phyloP scores from a whole-genome alignment of 2,797 vertebrate genomes.

The Strix occidentalis region DNA sequence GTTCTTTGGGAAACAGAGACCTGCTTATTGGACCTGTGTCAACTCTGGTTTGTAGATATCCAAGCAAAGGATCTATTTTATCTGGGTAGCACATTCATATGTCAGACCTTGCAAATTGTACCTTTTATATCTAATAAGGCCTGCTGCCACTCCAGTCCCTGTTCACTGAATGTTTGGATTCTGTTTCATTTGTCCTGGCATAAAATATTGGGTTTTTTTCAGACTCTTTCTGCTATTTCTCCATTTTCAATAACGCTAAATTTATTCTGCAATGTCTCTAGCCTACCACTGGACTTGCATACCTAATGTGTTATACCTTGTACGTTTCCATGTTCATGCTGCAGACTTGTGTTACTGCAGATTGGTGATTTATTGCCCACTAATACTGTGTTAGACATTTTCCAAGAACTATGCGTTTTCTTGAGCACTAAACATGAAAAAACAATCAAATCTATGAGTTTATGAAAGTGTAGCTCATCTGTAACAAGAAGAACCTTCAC shows the following conservation, averaged over 20 bases:
- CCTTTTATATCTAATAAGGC: not conserved
- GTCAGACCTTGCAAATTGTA: not conserved
- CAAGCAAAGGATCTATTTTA: not conserved
- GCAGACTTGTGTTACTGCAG: not conserved
- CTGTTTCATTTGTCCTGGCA: not conserved
- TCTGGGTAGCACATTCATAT: not conserved
- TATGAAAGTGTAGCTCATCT: not conserved
- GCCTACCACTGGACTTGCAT: not conserved
- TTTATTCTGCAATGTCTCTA: not conserved
- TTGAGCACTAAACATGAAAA: slow-evolving; percentile 6
- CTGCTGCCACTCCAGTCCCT: not conserved
- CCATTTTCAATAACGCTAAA: not conserved
- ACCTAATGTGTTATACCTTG: not conserved
- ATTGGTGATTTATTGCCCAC: not conserved
- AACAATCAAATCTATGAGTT: not conserved
- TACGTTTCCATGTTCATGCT: not conserved
- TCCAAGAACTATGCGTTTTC: not conserved
- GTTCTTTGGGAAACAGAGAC: not conserved
- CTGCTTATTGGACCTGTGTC: not conserved
- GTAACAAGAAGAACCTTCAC: not conserved
- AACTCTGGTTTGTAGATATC: not conserved
- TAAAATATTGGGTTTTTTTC: not conserved
- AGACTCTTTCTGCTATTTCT: not conserved
- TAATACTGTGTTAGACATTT: not conserved
- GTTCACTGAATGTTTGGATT: not conserved